A percentile compares a stretch with the other conserved stretches of the same genome.
Evolutionary conservation across 2,888 invertebrate genomes (phyloP).

Genomic region (Sarcophaga rosellei): DNA sequence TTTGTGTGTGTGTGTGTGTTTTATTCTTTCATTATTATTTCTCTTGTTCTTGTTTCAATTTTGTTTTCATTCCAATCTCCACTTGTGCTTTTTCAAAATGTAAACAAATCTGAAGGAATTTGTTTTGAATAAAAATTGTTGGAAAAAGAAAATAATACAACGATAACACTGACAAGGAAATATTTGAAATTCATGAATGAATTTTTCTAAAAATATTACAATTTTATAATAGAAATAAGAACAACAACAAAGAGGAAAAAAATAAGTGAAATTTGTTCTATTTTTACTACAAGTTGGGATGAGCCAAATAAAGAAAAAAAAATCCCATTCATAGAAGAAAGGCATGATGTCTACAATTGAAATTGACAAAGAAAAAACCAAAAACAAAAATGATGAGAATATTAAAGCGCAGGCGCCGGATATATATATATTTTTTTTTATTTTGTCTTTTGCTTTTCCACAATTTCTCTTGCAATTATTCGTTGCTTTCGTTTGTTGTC

Average conservation of each 20-base stretch:
- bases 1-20: background rate
- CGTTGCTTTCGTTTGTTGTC: no score
- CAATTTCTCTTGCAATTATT: conserved; percentile 11
- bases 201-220: background rate
- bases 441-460: conserved; percentile 37
- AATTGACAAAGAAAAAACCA: conserved; percentile 6
- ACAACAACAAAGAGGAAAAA: conserved; percentile 6
- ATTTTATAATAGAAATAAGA: background rate
- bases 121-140: background rate
- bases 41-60: background rate
- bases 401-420: conserved; percentile 43
- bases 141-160: background rate
- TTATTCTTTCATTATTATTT: no score
- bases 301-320: conserved; percentile 18
- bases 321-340: conserved; percentile 60
- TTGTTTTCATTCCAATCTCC: conserved; percentile 65
- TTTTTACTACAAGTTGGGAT: conserved; percentile 37
- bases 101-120: conserved; percentile 71
- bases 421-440: conserved; percentile 26
- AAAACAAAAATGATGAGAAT: background rate
- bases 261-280: background rate
- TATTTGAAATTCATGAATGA: conserved; percentile 39
- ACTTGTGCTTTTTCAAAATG: conserved; percentile 68
- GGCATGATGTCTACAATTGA: conserved; percentile 40
- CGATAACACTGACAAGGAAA: background rate